Evolutionary conservation across 2,797 vertebrate genomes (phyloP).

Genomic region (Steatocranus sp.): DNA sequence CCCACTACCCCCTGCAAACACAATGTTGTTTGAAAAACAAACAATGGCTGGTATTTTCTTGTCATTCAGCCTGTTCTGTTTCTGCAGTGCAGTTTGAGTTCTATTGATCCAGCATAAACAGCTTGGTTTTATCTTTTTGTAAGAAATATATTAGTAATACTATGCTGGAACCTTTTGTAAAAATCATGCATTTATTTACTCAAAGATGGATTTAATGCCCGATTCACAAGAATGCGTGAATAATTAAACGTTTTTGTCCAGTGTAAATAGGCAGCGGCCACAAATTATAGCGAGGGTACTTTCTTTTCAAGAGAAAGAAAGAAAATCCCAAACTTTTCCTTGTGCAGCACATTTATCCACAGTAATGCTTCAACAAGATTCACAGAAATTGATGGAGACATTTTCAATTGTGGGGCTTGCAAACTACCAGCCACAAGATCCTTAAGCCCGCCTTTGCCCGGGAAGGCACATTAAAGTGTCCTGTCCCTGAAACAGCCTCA

Average conservation of each 20-base stretch:
- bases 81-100: neutral
- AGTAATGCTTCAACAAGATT: neutral
- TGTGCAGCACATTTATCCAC: neutral
- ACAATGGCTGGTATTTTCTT: neutral
- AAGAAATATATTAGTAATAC: neutral
- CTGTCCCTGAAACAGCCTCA: neutral
- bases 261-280: accelerated
- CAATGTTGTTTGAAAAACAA: neutral
- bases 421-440: neutral
- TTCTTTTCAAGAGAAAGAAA: neutral
- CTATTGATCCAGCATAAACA: neutral
- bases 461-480: neutral
- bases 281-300: accelerated
- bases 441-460: neutral
- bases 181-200: neutral
- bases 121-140: neutral
- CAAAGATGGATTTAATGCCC: neutral
- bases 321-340: neutral
- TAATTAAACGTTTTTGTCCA: accelerated
- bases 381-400: neutral
- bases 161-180: neutral
- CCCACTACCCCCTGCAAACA: neutral
- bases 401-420: neutral
- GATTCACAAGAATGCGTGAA: neutral
- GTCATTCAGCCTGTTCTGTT: neutral